Base-by-base conservation (phyloP, 2,113 vertebrate genomes). In the Siniperca knerii region DNA sequence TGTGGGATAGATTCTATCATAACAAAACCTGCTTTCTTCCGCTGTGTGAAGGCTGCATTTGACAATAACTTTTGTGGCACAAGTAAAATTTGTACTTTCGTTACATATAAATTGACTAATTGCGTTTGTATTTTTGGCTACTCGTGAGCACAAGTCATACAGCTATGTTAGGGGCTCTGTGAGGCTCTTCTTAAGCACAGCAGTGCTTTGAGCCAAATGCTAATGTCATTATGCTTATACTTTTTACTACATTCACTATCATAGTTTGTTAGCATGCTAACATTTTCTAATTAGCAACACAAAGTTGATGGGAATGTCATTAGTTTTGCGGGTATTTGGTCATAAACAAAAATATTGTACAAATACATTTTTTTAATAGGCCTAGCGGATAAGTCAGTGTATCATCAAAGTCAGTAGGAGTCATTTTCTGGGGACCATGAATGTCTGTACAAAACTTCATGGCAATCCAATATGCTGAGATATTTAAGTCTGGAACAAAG, bases 1-100 rank as follows among this genome's bases (percentile, higher is more conserved):
- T 37, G 71, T 60, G 78, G 86, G 75, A 79, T 66, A 80, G 92
- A 95, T 94, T 82, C 68, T 91, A 92, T 95, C 94, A 69, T 64
- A 81, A 74, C 55, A 74, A 81, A 84, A 77, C 71, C 52, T 3
- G 10, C 79, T 69, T 4, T 77, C 20, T 77, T 82, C n/a, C 52
- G 18, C 44, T 55, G 20, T 76, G 67, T 75, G 33, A 67, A 72
- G 81, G 50, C 58, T 69, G 54, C 23, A 3, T 69, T 58, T 82
- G 10, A 73, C 52, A 77, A 61, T 55, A 18, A 50, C 4, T 55
- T 68, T 60, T 75, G 71, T 69, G 33, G 1, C 55, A 6, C 15
- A 35, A 48, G 46, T 21, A 10, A 52, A 60, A 67, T 6, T 12
- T 25, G 35, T 11, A 13, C 37, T 37, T 29, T 50, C 37, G 4